Percentiles rank a stretch among this genome's conserved stretches.
Conservation (phyloP, 53 echinoderm and acorn worm genomes). For the Temnopleurus reevesii region DNA sequence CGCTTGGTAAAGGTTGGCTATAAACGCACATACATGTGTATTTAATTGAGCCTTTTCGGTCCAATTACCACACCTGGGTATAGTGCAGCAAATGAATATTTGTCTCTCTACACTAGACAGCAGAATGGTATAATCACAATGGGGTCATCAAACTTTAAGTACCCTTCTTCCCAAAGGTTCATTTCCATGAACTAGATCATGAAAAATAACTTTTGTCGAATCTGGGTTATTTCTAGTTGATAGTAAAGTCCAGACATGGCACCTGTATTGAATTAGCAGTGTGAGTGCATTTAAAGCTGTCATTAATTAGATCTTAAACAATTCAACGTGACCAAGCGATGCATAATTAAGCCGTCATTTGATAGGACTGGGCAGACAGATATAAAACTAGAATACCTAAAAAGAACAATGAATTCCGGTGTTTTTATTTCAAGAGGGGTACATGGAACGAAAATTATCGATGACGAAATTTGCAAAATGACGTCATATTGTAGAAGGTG, state of each 20-base stretch:
- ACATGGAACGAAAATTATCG: not conserved
- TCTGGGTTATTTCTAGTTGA: not conserved
- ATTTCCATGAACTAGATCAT: not conserved
- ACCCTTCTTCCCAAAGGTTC: not conserved
- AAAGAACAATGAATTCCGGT: not conserved
- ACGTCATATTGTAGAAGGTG: not conserved
- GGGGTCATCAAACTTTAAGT: not conserved
- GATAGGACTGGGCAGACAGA: no score
- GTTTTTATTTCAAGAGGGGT: not conserved
- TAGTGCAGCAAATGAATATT: no score
- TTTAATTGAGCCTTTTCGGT: no score
- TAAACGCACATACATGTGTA: no score
- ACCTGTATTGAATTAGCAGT: slow-evolving; percentile 1
- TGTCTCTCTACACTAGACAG: no score
- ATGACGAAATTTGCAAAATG: no score
- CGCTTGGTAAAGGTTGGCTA: no score
- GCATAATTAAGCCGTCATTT: not conserved
- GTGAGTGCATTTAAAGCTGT: not conserved
- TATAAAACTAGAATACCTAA: no score
- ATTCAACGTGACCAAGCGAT: not conserved
- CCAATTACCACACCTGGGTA: no score
- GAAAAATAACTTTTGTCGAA: slow-evolving; percentile 13
- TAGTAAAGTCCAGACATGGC: not conserved
- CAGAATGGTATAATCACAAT: no score
- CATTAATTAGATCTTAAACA: not conserved